Conservation (phyloP, 1,140 invertebrate species). For the Agrypnia vestita region DNA sequence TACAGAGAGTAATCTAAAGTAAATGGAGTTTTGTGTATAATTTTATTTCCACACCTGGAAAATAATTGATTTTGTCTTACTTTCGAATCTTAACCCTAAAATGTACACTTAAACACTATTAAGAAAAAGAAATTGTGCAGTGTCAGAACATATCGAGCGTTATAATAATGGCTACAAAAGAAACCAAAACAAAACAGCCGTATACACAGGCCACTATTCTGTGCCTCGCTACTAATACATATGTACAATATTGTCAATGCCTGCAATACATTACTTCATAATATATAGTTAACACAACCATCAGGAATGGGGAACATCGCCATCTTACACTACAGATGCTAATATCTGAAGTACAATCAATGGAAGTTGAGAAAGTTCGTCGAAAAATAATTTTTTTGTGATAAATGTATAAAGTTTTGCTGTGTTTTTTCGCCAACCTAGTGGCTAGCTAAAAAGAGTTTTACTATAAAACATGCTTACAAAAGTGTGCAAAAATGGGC, state of each 20-base stretch:
- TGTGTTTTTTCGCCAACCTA: slow-evolving; percentile 29
- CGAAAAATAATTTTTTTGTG: slow-evolving; percentile 44
- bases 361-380: slow-evolving; percentile 46
- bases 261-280: slow-evolving; percentile 52
- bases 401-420: slow-evolving; percentile 40
- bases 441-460: slow-evolving; percentile 24
- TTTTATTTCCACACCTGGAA: slow-evolving; percentile 45
- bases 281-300: slow-evolving; percentile 61
- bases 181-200: slow-evolving; percentile 33
- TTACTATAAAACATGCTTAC: slow-evolving; percentile 37
- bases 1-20: slow-evolving; percentile 17
- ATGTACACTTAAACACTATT: slow-evolving; percentile 19
- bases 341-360: slow-evolving; percentile 20
- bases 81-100: not conserved
- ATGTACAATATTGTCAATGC: slow-evolving; percentile 62
- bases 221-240: slow-evolving; percentile 55
- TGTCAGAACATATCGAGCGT: slow-evolving; percentile 6
- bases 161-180: slow-evolving; percentile 13
- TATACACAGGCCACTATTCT: slow-evolving; percentile 54
- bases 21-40: slow-evolving; percentile 43
- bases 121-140: slow-evolving; percentile 10
- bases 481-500: slow-evolving; percentile 47
- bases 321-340: slow-evolving; percentile 7
- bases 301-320: slow-evolving; percentile 54
- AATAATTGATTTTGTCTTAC: slow-evolving; percentile 36